Base-by-base conservation (phyloP, 1,140 invertebrate species). In the Neodiprion virginianus region DNA sequence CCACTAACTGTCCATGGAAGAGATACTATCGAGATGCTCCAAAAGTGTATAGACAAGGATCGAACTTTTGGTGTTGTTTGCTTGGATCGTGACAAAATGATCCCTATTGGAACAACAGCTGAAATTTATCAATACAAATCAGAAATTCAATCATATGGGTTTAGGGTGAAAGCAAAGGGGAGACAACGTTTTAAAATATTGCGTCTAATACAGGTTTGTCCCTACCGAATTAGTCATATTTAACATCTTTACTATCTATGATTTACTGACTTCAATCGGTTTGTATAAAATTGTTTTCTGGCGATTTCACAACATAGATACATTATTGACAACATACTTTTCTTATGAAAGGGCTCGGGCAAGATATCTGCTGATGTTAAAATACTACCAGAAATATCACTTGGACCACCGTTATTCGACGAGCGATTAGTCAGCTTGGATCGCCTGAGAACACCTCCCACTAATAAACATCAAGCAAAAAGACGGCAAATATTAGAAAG, bases 91-190 rank as follows among this genome's bases (percentile, higher is more conserved):
- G 74, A 80, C 23, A 79, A 82, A 47, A 70, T 78, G 61, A 76
- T 78, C 48, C 61, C 75, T 49, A 85, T 93, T 74, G 93, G 93
- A 21, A 93, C 92, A 40, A 93, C 93, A n/a, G 93, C 92, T n/a
- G 93, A 94, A 85, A 92, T 94, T 48, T 92, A 92, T 77, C 92
- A 92, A 73, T 93, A 91, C 77, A 89, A 88, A 75, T 88, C 91
- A 75, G 90, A 90, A 70, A 72, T 49, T 71, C 74, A 77, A 48
- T 49, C 70, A 11, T 73, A 80, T 67, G 85, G 83, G 48, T 88
- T 91, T 74, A 79, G 83, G 49, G 87, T 91, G 11, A 93, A 93
- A 85, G 92, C 93, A 4, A 91, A 91, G 83, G 93, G 92, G 28
- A 82, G 93, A 66, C 93, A 94, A 76, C 85, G 93, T n/a, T 94